These are phyloP conservation scores for Drosophila punjabiensis DNA, from an alignment of 1,140 invertebrate genomes.

Conservation along the genomic window DNA sequence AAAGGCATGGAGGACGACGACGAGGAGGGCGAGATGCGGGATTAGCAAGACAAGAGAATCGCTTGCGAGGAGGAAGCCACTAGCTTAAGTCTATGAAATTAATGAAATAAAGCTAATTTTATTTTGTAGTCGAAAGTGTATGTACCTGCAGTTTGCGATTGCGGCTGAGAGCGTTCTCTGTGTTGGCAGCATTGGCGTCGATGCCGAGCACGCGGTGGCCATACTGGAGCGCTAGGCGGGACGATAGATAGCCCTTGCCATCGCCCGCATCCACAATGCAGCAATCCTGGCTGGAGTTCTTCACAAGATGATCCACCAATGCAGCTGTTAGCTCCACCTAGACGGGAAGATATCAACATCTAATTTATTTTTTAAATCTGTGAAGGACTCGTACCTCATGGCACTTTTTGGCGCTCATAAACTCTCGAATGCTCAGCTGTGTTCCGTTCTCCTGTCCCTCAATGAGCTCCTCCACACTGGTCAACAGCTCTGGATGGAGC, in stretches of 20 bases:
- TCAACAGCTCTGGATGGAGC: conserved; percentile 85
- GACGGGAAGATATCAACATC: fast-evolving
- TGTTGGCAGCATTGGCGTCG: conserved; percentile 90
- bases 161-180: conserved; percentile 88
- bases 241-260: conserved; percentile 94
- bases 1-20: conserved; percentile 98
- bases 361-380: not conserved
- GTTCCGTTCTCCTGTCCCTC: conserved; percentile 59
- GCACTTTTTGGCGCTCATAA: conserved; percentile 93
- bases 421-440: conserved; percentile 86
- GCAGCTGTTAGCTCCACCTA: conserved; percentile 86
- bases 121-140: conserved; percentile 55
- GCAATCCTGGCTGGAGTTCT: conserved; percentile 52
- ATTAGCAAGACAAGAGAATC: conserved; percentile 87
- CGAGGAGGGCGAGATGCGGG: conserved; percentile 98
- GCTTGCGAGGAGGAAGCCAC: not conserved
- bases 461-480: conserved; percentile 62
- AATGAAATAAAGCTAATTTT: conserved; percentile 68
- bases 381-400: conserved; percentile 89
- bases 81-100: conserved; percentile 56
- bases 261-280: conserved; percentile 93
- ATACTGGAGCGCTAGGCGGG: conserved; percentile 90
- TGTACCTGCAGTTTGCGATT: conserved; percentile 88
- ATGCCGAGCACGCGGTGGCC: conserved; percentile 91
- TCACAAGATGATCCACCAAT: conserved; percentile 85